These are phyloP conservation scores for Pipra filicauda DNA, from an alignment of 2,113 vertebrate species.

Conservation along the genomic window DNA sequence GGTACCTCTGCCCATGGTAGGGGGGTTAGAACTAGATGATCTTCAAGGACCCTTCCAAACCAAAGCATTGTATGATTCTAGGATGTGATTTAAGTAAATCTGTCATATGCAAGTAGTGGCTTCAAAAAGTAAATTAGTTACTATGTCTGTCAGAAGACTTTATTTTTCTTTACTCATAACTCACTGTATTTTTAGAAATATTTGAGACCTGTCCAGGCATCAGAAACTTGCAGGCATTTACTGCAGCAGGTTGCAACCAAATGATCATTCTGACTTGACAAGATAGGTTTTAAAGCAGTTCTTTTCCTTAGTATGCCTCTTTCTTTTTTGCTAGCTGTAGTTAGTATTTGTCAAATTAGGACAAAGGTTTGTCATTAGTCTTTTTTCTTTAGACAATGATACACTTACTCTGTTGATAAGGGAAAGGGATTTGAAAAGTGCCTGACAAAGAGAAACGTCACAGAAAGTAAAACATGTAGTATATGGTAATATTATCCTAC, in stretches of 20 bases:
- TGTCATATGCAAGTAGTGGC: not conserved
- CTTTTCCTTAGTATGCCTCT: not conserved
- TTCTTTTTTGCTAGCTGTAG: not conserved
- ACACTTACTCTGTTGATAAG: not conserved
- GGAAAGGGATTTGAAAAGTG: conserved; percentile 19
- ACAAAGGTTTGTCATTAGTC: not conserved
- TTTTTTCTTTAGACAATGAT: not conserved
- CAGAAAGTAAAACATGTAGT: not conserved
- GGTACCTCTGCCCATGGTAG: not conserved
- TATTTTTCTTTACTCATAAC: not conserved
- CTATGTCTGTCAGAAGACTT: not conserved
- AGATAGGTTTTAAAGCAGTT: conserved; percentile 33
- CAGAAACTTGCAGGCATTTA: conserved; percentile 3
- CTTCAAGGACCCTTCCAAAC: not conserved
- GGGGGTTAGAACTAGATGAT: not conserved
- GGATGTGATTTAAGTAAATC: not conserved
- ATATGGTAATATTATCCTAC: not conserved
- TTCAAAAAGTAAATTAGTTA: conserved; percentile 17
- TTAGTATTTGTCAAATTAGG: not conserved
- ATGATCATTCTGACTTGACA: conserved; percentile 33
- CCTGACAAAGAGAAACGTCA: not conserved
- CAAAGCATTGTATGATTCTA: not conserved
- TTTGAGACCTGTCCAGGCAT: conserved; percentile 29
- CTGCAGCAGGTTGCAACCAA: conserved; percentile 28
- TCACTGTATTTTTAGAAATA: not conserved